Evolutionary conservation across 2,888 invertebrate species (phyloP).

Genomic region (Xestia xanthographa): DNA sequence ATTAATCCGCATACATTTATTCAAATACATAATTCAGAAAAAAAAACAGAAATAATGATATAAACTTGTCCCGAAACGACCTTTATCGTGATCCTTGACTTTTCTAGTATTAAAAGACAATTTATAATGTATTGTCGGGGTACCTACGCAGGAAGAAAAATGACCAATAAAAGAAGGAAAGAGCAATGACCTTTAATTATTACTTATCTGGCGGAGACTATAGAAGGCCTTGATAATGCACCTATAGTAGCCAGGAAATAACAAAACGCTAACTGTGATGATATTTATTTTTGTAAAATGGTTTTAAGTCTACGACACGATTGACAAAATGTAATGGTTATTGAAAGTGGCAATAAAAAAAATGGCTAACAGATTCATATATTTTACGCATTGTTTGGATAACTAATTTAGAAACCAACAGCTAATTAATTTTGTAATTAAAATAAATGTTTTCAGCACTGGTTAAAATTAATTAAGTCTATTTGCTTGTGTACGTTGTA

Average conservation of each 20-base stretch:
- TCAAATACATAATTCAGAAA: no score
- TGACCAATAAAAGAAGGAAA: no score
- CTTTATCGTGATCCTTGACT: no score
- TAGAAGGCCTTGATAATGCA: not conserved
- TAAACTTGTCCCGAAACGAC: no score
- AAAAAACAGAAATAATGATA: no score
- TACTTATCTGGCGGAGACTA: no score
- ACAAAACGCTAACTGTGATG: not conserved
- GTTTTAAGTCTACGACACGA: not conserved
- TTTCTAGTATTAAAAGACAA: no score
- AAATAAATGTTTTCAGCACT: conserved; percentile 52
- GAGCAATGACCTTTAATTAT: no score
- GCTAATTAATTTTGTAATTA: conserved; percentile 65
- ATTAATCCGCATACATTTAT: no score
- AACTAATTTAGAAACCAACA: conserved; percentile 62
- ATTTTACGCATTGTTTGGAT: conserved; percentile 56
- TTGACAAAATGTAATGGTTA: not conserved
- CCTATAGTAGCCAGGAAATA: not conserved
- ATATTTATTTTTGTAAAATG: not conserved
- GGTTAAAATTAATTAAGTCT: conserved; percentile 51
- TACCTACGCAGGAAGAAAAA: no score
- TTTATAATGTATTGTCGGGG: no score
- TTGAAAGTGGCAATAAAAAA: conserved; percentile 36
- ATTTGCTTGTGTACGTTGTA: conserved; percentile 37
- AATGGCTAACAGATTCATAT: conserved; percentile 38